Evolutionary conservation across 92 coral and sea anemone species (phyloP).

Genomic region (Meandrina meandrites): DNA sequence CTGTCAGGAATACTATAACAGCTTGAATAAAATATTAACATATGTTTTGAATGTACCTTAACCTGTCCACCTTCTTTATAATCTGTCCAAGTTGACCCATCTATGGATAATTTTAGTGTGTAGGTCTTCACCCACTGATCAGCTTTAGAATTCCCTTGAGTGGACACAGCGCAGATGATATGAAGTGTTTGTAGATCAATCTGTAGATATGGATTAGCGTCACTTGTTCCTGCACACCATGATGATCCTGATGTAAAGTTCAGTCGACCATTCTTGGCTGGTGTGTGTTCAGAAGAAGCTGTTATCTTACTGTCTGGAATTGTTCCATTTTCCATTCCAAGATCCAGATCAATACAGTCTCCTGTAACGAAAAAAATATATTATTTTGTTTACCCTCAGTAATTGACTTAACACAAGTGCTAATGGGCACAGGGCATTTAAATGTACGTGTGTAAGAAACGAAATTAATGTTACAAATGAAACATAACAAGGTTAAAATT

Average conservation of each 20-base stretch:
- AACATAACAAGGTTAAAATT: too few relatives aligned
- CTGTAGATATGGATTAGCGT: neutral
- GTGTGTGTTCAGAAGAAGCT: neutral
- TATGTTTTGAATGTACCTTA: neutral
- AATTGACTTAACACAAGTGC: too few relatives aligned
- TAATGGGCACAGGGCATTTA: too few relatives aligned
- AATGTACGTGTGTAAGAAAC: too few relatives aligned
- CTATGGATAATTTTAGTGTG: neutral
- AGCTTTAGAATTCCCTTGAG: conserved; percentile 4
- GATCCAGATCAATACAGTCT: neutral
- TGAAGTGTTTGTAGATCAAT: conserved; percentile 7
- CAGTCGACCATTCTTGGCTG: conserved; percentile 1
- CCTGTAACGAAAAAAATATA: neutral
- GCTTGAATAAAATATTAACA: neutral
- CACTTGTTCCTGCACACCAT: conserved; percentile 3
- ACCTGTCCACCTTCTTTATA: neutral
- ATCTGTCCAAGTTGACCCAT: conserved; percentile 7
- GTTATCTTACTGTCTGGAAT: neutral
- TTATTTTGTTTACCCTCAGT: too few relatives aligned
- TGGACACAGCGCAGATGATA: conserved; percentile 10
- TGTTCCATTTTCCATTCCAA: neutral
- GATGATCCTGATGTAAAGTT: conserved; percentile 4
- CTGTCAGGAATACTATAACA: too few relatives aligned
- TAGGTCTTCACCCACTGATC: neutral
- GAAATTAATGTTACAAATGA: too few relatives aligned